phyloP scores from a whole-genome alignment of 2,113 vertebrate species.

The Sigmodon hispidus region DNA sequence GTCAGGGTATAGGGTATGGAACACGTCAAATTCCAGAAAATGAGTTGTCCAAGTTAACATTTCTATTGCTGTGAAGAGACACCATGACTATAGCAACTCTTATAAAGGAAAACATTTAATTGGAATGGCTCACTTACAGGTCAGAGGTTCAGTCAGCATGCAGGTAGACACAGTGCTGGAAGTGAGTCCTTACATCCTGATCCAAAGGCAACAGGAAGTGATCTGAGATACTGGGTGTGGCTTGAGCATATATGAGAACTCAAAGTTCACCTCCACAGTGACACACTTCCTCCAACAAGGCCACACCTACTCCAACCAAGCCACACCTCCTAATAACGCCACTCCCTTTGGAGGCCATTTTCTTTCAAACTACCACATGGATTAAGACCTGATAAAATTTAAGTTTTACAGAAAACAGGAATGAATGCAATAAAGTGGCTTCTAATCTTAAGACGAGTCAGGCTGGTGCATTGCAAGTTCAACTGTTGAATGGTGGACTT shows the following conservation, averaged over 20 bases:
- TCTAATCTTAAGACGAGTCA: neutral
- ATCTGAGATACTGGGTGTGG: neutral
- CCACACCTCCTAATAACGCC: neutral
- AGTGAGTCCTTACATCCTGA: neutral
- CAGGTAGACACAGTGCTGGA: neutral
- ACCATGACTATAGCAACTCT: neutral
- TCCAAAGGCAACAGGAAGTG: neutral
- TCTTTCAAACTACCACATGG: neutral
- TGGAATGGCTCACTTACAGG: too few species aligned
- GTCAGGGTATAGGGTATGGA: too few species aligned
- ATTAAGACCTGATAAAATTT: neutral
- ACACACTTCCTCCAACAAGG: neutral
- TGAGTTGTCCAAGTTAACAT: too few species aligned
- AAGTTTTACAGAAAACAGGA: neutral
- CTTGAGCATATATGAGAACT: neutral
- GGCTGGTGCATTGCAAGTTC: neutral
- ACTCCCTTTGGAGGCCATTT: neutral
- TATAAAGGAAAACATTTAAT: neutral
- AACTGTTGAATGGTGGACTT: neutral
- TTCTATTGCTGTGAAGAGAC: neutral
- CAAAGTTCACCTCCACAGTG: neutral
- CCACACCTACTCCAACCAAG: neutral
- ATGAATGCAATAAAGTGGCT: neutral
- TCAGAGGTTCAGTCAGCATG: neutral
- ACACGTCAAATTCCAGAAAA: too few species aligned